Evolutionary conservation across 2,113 vertebrate species (phyloP), one percentile per base, ranked within the genome.

Genomic region (Ornithorhynchus anatinus): DNA sequence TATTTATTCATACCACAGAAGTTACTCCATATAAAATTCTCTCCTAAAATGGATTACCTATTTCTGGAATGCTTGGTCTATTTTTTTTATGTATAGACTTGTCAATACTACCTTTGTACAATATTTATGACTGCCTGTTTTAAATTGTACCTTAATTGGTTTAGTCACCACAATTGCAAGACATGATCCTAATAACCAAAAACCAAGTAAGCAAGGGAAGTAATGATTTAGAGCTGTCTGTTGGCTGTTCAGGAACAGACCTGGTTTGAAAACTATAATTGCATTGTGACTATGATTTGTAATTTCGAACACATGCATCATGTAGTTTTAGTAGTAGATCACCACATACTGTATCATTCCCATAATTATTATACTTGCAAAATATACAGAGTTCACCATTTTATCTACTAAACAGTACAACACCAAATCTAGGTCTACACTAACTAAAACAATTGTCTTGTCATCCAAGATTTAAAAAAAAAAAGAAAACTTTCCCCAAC

Each of bases 101-200:
- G 80, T 79, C 90, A 90, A 29, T 90, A 85, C 79, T 48, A 81
- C 58, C 70, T 84, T 85, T 69, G 84, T 86, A 85, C 72, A 87
- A 80, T 89, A 91, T 90, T 90, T 91, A 89, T 88, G 86, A 91
- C 78, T 82, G 71, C 80, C 65, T 89, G 86, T 69, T 89, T 91
- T 90, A 90, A 91, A 88, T 75, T 82, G 79, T 77, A 81, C 78
- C 63, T 82, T 92, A 89, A 90, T 92, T 93, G 82, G 79, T 88
- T 90, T 87, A 84, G 79, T 85, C 79, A 87, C 80, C 39, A 36
- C 77, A 80, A 83, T 79, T 88, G 84, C 76, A 88, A 89, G 82
- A 81, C 80, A 85, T 29, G 77, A 88, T 88, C 79, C 80, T 91
- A 89, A 91, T 84, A 86, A 81, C 50, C 60, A 45, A 77, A 67